Evolutionary conservation across 2,113 vertebrate species (phyloP), one percentile per base, ranked within the genome.

Genomic region (Perca fluviatilis): DNA sequence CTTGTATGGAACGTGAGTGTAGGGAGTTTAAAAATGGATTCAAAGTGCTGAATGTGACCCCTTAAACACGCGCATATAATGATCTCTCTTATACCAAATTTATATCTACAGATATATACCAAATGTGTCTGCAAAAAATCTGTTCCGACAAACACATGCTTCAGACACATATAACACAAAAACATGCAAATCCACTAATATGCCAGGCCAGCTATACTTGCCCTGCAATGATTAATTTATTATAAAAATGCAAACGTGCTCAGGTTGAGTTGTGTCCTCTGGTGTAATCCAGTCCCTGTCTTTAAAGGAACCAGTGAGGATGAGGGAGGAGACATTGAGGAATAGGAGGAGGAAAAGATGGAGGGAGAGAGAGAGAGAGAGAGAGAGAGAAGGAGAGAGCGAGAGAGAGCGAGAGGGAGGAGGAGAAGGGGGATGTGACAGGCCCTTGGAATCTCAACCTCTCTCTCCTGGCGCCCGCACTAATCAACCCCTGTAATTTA

Each of bases 401-500:
- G 72, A 10, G 54, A 21, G 72, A 10, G 54, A 2, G 40, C 21
- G 46, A 2, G 51, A 2, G 51, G 70, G 73, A 60, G 83, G 63
- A 69, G 84, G 92, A 71, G 72, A 70, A 60, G 88, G 88, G 92
- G 96, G 96, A 95, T 96, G 95, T 97, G 97, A 97, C 95, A 98
- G 98, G 96, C 97, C 98, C 96, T 96, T 97, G 96, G 97, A 98
- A 98, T 98, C 97, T 96, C 97, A 99, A 99, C 98, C 97, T 98
- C 96, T 98, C 97, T 99, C 97, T 99, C 98, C 97, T 97, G 96
- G 96, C 97, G 96, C 98, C 97, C 95, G 97, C 97, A 97, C 98
- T 99, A 99, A 99, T 99, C 98, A 99, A 99, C 98, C 98, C 96
- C 98, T 99, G 97, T 99, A 99, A 99, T 99, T 99, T 99, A 99